These are phyloP conservation scores for Agapostemon virescens DNA, from an alignment of 2,888 invertebrate species.

Conservation along the genomic window DNA sequence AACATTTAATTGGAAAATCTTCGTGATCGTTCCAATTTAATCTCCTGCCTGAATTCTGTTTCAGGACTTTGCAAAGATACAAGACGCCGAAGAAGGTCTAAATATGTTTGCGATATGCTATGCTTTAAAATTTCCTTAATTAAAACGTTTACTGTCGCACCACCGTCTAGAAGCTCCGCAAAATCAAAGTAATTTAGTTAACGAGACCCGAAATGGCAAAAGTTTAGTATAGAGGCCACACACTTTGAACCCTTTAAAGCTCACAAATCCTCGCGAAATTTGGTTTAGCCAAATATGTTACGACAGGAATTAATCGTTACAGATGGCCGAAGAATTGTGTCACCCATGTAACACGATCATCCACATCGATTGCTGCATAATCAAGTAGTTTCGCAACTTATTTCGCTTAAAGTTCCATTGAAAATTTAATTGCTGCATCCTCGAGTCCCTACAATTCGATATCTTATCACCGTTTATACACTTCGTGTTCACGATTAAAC, in stretches of 20 bases:
- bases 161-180: not conserved
- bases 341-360: not conserved
- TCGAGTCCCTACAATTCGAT: not conserved
- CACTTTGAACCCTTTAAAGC: not conserved
- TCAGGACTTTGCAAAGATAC: not conserved
- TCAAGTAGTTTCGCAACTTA: not conserved
- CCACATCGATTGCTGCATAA: slow-evolving; percentile 2
- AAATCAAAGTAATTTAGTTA: not conserved
- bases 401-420: not conserved
- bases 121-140: not conserved
- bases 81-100: not conserved
- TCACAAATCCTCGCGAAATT: not conserved
- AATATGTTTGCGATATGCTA: not conserved
- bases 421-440: not conserved
- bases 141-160: not conserved
- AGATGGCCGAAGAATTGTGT: slow-evolving; percentile 6
- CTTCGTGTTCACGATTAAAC: not conserved
- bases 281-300: not conserved
- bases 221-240: not conserved
- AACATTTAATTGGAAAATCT: not conserved
- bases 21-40: not conserved
- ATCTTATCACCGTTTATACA: not conserved
- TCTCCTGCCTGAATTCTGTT: not conserved
- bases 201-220: not conserved
- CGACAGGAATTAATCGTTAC: not conserved